Base-by-base conservation (phyloP, 2,797 vertebrate genomes). In the Enteromius mattozi region DNA sequence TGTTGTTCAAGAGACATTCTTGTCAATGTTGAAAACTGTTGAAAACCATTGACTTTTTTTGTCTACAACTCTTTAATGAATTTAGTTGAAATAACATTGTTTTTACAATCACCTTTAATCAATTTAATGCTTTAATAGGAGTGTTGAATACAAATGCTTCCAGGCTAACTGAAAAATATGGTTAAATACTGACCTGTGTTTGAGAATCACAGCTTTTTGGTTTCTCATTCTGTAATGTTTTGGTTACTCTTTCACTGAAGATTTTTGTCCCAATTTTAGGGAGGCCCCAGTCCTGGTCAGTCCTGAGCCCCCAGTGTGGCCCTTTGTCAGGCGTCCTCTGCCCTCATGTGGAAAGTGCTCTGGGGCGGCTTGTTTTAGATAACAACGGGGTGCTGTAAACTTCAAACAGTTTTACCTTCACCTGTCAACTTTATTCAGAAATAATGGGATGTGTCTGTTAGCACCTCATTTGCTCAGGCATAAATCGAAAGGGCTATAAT, bases 401-500 rank as follows among this genome's bases (percentile, higher is more conserved):
- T 89, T 89, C 81, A 80, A 86, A 88, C 84, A 78, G 27, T 63
- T 76, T 86, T 86, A 78, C 88, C 83, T 88, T 86, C 81, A 89
- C 90, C 91, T 89, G 91, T 91, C 87, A 85, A 80, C 77, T 86
- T 85, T 33, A 84, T 49, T 80, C 80, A 71, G 42, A 87, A 87
- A 84, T 89, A 87, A 89, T 56, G 77, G 65, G 42, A 89, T 59
- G 81, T 61, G 82, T 88, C 82, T 81, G 86, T 89, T 86, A 74
- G 86, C 87, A 90, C 91, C 86, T 91, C 87, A 90, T 92, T 92
- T 87, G 71, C 47, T 68, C 13, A 4, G 78, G 87, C 51, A 37
- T 84, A 86, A 88, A 91, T 75, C 69, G 78, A 37, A 86, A 89
- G 56, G 27, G 51, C 86, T 63, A 78, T 84, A 88, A 85, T 85